phyloP scores from a whole-genome alignment of 1,140 invertebrate genomes.

The Zaprionus camerounensis region DNA sequence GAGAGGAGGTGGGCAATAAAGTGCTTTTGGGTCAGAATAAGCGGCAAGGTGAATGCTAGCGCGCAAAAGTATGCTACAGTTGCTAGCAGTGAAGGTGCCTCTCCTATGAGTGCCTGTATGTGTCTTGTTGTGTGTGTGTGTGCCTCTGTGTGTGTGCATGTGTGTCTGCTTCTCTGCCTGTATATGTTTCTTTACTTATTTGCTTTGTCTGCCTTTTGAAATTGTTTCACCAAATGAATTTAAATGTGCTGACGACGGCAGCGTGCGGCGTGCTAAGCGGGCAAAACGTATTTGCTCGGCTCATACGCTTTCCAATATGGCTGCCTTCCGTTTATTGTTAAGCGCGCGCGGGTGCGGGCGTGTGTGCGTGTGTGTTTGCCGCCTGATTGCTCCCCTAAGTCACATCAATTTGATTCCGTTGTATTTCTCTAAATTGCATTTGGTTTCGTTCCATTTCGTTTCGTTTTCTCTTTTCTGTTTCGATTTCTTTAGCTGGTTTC shows the following conservation, averaged over 20 bases:
- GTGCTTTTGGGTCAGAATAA: slow-evolving; percentile 59
- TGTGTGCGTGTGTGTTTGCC: slow-evolving; percentile 23
- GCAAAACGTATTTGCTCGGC: neutral
- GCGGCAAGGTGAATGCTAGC: slow-evolving; percentile 54
- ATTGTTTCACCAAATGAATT: slow-evolving; percentile 78
- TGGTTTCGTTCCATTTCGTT: slow-evolving; percentile 49
- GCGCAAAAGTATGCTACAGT: slow-evolving; percentile 75
- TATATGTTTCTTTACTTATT: slow-evolving; percentile 35
- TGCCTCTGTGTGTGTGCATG: slow-evolving; percentile 2
- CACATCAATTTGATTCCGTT: slow-evolving; percentile 65
- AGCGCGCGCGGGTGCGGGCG: neutral
- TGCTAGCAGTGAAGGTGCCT: slow-evolving; percentile 23
- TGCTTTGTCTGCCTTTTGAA: slow-evolving; percentile 48
- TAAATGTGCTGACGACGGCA: slow-evolving; percentile 70
- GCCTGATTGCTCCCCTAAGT: slow-evolving; percentile 75
- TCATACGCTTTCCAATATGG: slow-evolving; percentile 69
- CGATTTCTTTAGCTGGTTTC: neutral
- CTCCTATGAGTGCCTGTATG: slow-evolving; percentile 2
- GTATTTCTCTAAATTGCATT: slow-evolving; percentile 70
- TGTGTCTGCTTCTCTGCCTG: slow-evolving; percentile 13
- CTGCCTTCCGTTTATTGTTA: slow-evolving; percentile 47
- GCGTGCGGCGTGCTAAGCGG: slow-evolving; percentile 1
- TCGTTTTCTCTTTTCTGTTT: slow-evolving; percentile 7
- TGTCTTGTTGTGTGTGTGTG: neutral
- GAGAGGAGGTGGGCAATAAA: slow-evolving; percentile 56